Evolutionary conservation across 2,113 vertebrate species (phyloP).

Genomic region (Mormoops blainvillei): DNA sequence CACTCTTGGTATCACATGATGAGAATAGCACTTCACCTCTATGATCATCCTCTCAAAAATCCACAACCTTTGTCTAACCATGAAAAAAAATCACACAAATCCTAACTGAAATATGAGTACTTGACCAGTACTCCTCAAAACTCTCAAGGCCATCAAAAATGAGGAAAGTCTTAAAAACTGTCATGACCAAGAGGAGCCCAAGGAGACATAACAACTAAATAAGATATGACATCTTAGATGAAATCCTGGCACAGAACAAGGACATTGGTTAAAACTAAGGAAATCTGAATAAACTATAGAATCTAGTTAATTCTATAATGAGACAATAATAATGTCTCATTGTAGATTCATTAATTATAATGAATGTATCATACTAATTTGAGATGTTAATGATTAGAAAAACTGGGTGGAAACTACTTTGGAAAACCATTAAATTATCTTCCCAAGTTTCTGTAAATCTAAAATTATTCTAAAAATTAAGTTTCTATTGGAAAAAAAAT

Average conservation of each 20-base stretch:
- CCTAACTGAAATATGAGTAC: not conserved
- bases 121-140: not conserved
- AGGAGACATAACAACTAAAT: not conserved
- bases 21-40: not conserved
- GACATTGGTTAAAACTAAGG: not conserved
- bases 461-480: not conserved
- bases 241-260: not conserved
- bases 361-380: not conserved
- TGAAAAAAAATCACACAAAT: not conserved
- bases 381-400: not conserved
- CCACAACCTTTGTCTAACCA: not conserved
- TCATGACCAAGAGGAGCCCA: not conserved
- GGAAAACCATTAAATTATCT: not conserved
- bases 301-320: too few species aligned
- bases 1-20: not conserved
- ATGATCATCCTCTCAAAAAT: not conserved
- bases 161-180: not conserved
- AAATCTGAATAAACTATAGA: not conserved
- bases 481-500: not conserved
- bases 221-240: not conserved
- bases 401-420: not conserved
- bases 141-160: not conserved
- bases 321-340: not conserved
- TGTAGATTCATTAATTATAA: not conserved
- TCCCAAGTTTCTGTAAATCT: not conserved